phyloP scores from a whole-genome alignment of 2,888 invertebrate genomes.

The Cabera pusaria region DNA sequence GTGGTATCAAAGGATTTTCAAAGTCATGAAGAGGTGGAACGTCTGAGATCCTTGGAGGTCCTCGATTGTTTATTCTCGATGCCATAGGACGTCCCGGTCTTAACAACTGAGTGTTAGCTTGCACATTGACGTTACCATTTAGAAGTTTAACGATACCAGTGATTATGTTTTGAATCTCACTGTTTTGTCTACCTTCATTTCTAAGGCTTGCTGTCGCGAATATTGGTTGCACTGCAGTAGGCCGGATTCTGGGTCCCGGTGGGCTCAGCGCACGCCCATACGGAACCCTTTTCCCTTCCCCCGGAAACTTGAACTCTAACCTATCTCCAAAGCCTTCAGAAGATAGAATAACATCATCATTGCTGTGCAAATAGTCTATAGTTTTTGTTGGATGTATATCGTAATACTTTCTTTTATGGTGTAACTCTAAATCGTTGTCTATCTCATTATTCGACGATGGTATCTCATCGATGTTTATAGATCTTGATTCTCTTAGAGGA shows the following conservation, averaged over 20 bases:
- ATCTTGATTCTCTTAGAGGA: slow-evolving; percentile 68
- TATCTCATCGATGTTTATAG: slow-evolving; percentile 81
- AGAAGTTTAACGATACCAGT: slow-evolving; percentile 94
- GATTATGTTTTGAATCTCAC: slow-evolving; percentile 94
- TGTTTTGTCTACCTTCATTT: slow-evolving; percentile 69
- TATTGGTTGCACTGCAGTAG: slow-evolving; percentile 78
- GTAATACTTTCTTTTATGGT: slow-evolving; percentile 73
- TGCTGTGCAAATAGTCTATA: slow-evolving; percentile 52
- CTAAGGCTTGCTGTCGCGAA: slow-evolving; percentile 80
- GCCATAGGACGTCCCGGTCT: slow-evolving; percentile 87
- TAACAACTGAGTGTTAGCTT: slow-evolving; percentile 86
- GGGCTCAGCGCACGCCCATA: slow-evolving; percentile 85
- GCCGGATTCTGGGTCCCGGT: slow-evolving; percentile 86
- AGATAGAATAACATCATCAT: slow-evolving; percentile 63
- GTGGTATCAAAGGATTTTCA: slow-evolving; percentile 77
- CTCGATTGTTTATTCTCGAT: slow-evolving; percentile 94
- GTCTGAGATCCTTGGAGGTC: slow-evolving; percentile 93
- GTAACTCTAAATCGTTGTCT: slow-evolving; percentile 82
- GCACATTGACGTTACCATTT: slow-evolving; percentile 94
- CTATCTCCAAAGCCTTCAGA: slow-evolving; percentile 71
- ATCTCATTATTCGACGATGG: slow-evolving; percentile 81
- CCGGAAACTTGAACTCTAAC: slow-evolving; percentile 84
- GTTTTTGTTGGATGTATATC: slow-evolving; percentile 84
- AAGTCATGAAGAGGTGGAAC: slow-evolving; percentile 88
- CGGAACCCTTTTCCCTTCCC: slow-evolving; percentile 91